A percentile compares a stretch with the other conserved stretches of the same genome.
Evolutionary conservation across 2,797 vertebrate species (phyloP).

Genomic region (Takifugu rubripes): DNA sequence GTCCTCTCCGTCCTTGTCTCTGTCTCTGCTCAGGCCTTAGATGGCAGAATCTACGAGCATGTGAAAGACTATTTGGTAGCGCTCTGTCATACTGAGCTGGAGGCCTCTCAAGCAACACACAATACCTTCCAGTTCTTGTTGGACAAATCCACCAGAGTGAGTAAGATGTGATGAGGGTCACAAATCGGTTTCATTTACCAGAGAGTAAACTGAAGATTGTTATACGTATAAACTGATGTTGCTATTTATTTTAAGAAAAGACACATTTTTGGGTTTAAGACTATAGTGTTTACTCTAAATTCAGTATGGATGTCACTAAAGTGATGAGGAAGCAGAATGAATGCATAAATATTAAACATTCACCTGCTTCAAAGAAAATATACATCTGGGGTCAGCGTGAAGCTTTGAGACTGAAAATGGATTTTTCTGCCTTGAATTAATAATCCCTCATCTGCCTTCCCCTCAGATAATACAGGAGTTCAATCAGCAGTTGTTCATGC

Average conservation of each 20-base stretch:
- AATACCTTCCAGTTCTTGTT: constrained; percentile 96
- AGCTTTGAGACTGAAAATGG: not conserved
- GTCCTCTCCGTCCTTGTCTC: constrained; percentile 22
- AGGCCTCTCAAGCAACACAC: constrained; percentile 90
- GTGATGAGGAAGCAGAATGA: not conserved
- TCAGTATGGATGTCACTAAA: no score
- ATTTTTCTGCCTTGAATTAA: constrained; percentile 2
- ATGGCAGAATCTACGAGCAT: constrained; percentile 92
- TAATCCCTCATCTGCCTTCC: constrained; percentile 6
- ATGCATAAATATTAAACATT: not conserved
- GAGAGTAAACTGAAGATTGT: no score
- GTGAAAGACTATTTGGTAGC: constrained; percentile 96
- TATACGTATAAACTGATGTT: no score
- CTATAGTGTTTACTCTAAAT: no score
- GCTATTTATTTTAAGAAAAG: no score
- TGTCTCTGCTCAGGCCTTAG: constrained; percentile 79
- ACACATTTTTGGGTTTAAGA: no score
- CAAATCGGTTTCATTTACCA: not conserved
- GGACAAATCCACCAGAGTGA: constrained; percentile 94
- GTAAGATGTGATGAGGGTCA: constrained; percentile 34
- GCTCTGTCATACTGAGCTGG: constrained; percentile 91
- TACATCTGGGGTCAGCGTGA: not conserved
- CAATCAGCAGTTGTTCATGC: constrained; percentile 93
- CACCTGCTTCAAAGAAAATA: not conserved
- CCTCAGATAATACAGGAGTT: constrained; percentile 91